Evolutionary conservation across 2,888 invertebrate species (phyloP).

Genomic region (Tinea trinotella): DNA sequence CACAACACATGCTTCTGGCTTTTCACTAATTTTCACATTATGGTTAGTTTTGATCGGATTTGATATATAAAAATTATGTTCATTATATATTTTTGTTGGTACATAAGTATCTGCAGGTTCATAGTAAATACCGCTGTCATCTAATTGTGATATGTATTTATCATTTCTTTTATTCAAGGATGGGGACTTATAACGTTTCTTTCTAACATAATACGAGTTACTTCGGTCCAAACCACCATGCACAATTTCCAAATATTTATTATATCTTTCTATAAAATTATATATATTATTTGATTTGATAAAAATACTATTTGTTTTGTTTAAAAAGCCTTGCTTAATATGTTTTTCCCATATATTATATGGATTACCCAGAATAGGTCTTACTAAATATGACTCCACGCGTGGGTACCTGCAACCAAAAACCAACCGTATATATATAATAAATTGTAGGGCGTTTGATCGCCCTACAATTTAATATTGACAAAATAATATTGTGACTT

Average conservation of each 20-base stretch:
- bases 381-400: not conserved
- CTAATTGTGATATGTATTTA: not conserved
- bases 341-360: not conserved
- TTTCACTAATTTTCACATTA: not conserved
- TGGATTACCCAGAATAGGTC: not conserved
- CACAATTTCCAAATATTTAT: not conserved
- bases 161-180: not conserved
- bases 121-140: slow-evolving; percentile 1
- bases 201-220: not conserved
- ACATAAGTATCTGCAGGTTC: slow-evolving; percentile 5
- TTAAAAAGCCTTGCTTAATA: not conserved
- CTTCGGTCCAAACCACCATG: not conserved
- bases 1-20: not conserved
- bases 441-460: no score
- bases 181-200: not conserved
- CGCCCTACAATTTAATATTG: no score
- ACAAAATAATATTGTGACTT: no score
- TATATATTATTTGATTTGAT: not conserved
- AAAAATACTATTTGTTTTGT: not conserved
- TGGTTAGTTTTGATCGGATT: not conserved
- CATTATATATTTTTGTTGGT: not conserved
- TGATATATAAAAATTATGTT: slow-evolving; percentile 1
- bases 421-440: not conserved
- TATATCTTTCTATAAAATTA: not conserved
- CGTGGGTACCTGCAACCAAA: not conserved